Evolutionary conservation across 2,888 invertebrate genomes (phyloP).

Genomic region (Poecilobothrus nobilitatus): DNA sequence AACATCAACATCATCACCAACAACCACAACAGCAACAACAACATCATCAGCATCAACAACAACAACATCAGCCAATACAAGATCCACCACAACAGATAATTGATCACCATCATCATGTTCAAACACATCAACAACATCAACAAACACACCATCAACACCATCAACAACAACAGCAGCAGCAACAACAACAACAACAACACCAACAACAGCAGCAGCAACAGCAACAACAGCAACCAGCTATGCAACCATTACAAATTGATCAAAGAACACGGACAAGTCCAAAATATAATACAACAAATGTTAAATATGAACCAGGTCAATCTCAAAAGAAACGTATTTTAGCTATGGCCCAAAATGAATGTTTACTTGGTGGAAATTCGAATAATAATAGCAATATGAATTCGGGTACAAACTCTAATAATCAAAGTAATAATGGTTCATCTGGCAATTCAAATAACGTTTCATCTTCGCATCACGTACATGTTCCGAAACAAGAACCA

Average conservation of each 20-base stretch:
- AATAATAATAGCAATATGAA: slow-evolving; percentile 10
- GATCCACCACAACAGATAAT: neutral
- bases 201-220: neutral
- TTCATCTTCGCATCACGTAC: slow-evolving; percentile 31
- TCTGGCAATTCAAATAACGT: slow-evolving; percentile 19
- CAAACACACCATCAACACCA: slow-evolving; percentile 24
- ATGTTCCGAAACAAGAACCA: slow-evolving; percentile 44
- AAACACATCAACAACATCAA: neutral
- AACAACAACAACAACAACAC: neutral
- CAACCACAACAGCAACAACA: slow-evolving; percentile 39
- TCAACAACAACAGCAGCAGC: neutral
- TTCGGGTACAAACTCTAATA: neutral
- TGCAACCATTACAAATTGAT: neutral
- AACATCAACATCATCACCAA: slow-evolving; percentile 32
- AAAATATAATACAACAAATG: slow-evolving; percentile 34
- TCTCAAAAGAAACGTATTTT: slow-evolving; percentile 83
- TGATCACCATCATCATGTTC: neutral
- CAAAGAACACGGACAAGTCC: slow-evolving; percentile 26
- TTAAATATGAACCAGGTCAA: slow-evolving; percentile 51
- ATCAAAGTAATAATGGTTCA: slow-evolving; percentile 9
- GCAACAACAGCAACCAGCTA: neutral
- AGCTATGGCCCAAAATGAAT: slow-evolving; percentile 76
- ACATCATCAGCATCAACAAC: neutral
- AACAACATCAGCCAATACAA: neutral
- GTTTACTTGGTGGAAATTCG: slow-evolving; percentile 43